Evolutionary conservation across 2,797 vertebrate species (phyloP).

Genomic region (Phoeniculus purpureus): DNA sequence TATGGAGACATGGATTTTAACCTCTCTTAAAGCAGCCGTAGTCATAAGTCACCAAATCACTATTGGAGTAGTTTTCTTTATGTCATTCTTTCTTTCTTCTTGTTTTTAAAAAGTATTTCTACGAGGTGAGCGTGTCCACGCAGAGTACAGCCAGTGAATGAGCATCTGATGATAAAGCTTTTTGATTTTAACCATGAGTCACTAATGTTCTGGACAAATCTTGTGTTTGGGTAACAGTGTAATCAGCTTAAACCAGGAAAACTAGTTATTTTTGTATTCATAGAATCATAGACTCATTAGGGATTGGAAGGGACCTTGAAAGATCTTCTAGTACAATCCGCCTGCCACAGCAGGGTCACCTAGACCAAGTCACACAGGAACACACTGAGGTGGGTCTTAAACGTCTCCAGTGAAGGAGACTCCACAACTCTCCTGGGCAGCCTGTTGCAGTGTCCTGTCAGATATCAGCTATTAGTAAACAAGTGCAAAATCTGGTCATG

Average conservation of each 20-base stretch:
- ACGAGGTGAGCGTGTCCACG: not conserved
- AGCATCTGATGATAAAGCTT: not conserved
- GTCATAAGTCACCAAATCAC: not conserved
- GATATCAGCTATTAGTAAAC: not conserved
- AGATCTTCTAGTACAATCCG: too few species aligned
- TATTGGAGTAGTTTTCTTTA: not conserved
- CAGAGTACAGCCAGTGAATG: not conserved
- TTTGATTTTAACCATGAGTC: not conserved
- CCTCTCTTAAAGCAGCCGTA: not conserved
- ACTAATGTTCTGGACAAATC: not conserved
- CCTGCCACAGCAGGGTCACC: too few species aligned
- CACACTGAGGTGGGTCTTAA: too few species aligned
- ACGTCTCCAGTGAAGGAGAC: too few species aligned
- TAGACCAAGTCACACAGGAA: too few species aligned
- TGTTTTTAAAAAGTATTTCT: not conserved
- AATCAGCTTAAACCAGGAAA: not conserved
- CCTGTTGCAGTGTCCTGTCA: too few species aligned
- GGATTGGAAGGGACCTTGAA: too few species aligned
- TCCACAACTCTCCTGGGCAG: too few species aligned
- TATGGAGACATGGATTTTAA: constrained; percentile 24
- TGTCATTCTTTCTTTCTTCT: not conserved
- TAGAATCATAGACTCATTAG: not conserved
- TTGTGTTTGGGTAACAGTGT: not conserved
- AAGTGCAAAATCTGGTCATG: not conserved
- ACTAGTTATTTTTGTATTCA: not conserved